phyloP scores from a whole-genome alignment of 2,888 invertebrate genomes.

The Cactoblastis cactorum region DNA sequence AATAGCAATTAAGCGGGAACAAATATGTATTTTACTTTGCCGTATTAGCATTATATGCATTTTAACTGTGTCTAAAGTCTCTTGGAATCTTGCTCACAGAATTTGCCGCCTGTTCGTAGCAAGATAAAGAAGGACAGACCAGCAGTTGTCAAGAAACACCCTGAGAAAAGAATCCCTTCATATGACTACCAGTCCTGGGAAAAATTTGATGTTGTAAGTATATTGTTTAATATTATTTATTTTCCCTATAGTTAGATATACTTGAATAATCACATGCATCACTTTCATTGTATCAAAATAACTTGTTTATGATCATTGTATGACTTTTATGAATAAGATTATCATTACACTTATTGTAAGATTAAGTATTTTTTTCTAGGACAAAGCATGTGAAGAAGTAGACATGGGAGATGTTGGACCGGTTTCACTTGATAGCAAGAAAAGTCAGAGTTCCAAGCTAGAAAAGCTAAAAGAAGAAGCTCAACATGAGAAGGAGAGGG shows the following conservation, averaged over 20 bases:
- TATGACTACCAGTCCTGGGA: constrained; percentile 88
- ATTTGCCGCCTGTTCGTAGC: constrained; percentile 76
- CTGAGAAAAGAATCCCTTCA: constrained; percentile 74
- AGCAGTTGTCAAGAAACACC: constrained; percentile 42
- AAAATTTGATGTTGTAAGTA: constrained; percentile 86
- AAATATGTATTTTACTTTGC: neutral
- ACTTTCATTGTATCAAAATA: no score
- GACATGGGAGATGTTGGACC: constrained; percentile 75
- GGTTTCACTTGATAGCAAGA: constrained; percentile 61
- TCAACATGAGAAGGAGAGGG: constrained; percentile 84
- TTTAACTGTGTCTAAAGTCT: constrained; percentile 8
- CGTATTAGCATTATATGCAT: neutral
- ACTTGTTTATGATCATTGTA: no score
- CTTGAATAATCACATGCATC: no score
- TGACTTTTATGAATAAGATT: no score
- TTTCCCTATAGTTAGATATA: neutral
- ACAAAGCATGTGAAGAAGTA: constrained; percentile 82
- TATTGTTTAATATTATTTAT: neutral
- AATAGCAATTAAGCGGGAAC: no score
- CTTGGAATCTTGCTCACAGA: constrained; percentile 47
- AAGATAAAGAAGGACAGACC: constrained; percentile 65
- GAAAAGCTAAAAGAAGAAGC: constrained; percentile 81
- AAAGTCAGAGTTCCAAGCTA: constrained; percentile 72
- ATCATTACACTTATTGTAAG: neutral
- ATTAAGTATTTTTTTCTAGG: constrained; percentile 46